phyloP scores from a whole-genome alignment of 2,113 vertebrate species.

The Marmota monax region DNA sequence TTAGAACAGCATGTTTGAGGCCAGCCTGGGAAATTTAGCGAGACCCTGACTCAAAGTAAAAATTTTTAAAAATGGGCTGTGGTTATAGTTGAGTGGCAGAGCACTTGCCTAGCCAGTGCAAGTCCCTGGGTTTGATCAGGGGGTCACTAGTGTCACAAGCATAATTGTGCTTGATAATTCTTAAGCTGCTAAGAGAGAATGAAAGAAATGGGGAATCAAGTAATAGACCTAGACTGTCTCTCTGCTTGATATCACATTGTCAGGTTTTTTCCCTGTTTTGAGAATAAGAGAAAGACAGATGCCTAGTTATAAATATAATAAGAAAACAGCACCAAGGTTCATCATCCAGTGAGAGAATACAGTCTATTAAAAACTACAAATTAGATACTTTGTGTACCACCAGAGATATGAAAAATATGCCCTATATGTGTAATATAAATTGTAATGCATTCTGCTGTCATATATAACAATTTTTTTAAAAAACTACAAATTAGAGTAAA shows the following conservation, averaged over 20 bases:
- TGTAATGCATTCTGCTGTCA: too few species aligned
- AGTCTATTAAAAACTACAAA: background rate
- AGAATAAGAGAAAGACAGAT: background rate
- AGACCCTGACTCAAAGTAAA: too few species aligned
- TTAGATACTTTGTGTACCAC: background rate
- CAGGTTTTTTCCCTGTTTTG: constrained; percentile 20
- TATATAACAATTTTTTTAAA: background rate
- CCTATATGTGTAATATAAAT: too few species aligned
- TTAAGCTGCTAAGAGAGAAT: background rate
- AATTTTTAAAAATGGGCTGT: too few species aligned
- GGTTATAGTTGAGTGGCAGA: too few species aligned
- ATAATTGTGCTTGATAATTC: background rate
- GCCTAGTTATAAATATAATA: background rate
- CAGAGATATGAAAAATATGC: too few species aligned
- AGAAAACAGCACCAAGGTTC: background rate
- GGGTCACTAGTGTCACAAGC: background rate
- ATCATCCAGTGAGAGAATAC: background rate
- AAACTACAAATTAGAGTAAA: background rate
- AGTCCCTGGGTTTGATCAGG: background rate
- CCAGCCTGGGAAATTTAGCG: too few species aligned
- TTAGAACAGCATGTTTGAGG: too few species aligned
- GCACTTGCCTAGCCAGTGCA: background rate
- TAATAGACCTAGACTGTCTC: background rate
- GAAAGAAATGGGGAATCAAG: background rate
- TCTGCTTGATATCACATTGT: background rate